Evolutionary conservation across 2,797 vertebrate genomes (phyloP).

Genomic region (Lophotriccus pileatus): DNA sequence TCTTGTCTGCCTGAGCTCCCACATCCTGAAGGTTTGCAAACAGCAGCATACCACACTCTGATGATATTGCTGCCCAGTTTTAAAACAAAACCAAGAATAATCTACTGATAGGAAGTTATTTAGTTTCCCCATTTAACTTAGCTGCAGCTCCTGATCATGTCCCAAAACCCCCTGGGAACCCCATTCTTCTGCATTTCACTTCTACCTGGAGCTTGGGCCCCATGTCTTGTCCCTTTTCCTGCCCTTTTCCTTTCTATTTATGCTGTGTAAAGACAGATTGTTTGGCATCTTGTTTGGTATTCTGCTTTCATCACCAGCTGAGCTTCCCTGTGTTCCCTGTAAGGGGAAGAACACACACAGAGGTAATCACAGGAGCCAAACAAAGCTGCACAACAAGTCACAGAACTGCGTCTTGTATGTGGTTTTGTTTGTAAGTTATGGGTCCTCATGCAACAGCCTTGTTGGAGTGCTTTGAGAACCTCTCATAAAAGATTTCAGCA

Average conservation of each 20-base stretch:
- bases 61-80: neutral
- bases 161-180: neutral
- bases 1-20: neutral
- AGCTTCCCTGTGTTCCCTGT: neutral
- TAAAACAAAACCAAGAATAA: neutral
- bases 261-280: neutral
- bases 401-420: accelerated
- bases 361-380: neutral
- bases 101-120: neutral
- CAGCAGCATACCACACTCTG: neutral
- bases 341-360: neutral
- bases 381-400: neutral
- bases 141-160: neutral
- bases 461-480: neutral
- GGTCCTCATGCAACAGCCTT: neutral
- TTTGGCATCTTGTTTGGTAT: neutral
- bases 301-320: neutral
- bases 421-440: neutral
- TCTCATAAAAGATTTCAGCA: neutral
- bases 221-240: neutral
- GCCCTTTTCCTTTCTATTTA: neutral
- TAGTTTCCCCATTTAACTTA: neutral
- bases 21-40: neutral
- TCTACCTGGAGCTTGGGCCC: neutral
- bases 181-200: neutral